Percentiles rank a stretch among this genome's conserved stretches.
Conservation (phyloP, 2,888 invertebrate genomes). For the Yponomeuta evonymella region DNA sequence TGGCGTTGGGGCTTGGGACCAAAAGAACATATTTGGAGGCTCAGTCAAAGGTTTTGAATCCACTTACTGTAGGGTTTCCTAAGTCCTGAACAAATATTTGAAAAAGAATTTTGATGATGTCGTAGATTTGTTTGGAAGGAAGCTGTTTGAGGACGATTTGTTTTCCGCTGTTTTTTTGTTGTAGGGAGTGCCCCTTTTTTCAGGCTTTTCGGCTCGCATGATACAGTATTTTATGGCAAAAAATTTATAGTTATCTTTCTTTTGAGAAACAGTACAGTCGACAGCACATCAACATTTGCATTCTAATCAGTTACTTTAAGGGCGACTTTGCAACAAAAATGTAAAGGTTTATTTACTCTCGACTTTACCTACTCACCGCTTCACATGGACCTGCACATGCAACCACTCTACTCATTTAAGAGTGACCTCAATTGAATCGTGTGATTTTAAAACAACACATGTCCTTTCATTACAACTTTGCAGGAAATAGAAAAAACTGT, state of each 20-base stretch:
- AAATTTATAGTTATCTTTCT: not conserved
- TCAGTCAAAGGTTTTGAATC: constrained; percentile 23
- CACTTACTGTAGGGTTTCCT: constrained; percentile 28
- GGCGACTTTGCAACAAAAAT: too few species aligned
- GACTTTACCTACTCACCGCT: too few species aligned
- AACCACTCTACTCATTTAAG: not conserved
- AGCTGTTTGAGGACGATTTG: constrained; percentile 9
- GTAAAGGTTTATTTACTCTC: too few species aligned
- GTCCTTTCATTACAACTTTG: too few species aligned
- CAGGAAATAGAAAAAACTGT: too few species aligned
- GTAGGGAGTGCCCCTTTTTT: not conserved
- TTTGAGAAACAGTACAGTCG: not conserved
- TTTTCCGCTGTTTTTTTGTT: not conserved
- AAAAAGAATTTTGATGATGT: constrained; percentile 29
- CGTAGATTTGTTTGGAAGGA: constrained; percentile 25
- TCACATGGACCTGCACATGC: not conserved
- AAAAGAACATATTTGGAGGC: not conserved
- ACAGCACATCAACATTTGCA: too few species aligned
- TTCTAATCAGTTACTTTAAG: too few species aligned
- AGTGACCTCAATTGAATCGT: too few species aligned
- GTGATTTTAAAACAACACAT: too few species aligned
- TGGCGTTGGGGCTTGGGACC: too few species aligned
- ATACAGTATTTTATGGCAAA: not conserved
- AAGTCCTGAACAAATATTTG: constrained; percentile 34
- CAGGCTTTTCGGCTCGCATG: not conserved